Conservation (phyloP, 2,113 vertebrate species). For the Perccottus glenii region DNA sequence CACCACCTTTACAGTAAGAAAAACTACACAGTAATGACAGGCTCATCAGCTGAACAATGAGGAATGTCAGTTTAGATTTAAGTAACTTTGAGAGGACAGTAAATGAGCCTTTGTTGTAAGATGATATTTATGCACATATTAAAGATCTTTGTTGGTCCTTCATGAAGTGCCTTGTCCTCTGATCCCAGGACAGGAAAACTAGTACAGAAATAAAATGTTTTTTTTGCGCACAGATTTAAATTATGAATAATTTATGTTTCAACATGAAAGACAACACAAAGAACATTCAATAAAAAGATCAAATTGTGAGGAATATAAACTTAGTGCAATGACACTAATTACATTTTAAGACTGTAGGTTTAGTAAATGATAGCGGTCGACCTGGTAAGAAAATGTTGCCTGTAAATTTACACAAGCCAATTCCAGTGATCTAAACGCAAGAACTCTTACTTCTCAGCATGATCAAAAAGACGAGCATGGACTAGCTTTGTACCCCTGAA, state of each 20-base stretch:
- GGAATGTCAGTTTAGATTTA: slow-evolving; percentile 28
- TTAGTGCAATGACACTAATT: slow-evolving; percentile 14
- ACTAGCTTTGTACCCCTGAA: no score
- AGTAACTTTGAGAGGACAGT: slow-evolving; percentile 12
- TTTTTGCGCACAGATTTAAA: no score
- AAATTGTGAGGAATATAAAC: not conserved
- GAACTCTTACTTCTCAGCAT: no score
- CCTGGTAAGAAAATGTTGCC: no score
- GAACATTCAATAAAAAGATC: not conserved
- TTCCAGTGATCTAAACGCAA: no score
- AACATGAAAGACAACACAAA: not conserved
- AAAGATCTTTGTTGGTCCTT: slow-evolving; percentile 29
- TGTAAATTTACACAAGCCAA: no score
- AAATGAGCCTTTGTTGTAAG: slow-evolving; percentile 13
- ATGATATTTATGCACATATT: slow-evolving; percentile 20
- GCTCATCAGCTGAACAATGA: slow-evolving; percentile 15
- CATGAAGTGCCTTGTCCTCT: slow-evolving; percentile 10
- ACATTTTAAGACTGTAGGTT: no score
- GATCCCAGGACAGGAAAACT: slow-evolving; percentile 26
- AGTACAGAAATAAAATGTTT: no score
- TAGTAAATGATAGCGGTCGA: no score
- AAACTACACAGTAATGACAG: slow-evolving; percentile 47
- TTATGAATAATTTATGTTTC: not conserved
- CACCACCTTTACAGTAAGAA: slow-evolving; percentile 69
- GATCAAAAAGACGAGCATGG: no score